Conservation (phyloP, 2,797 vertebrate species). For the Aldrovandia affinis region DNA sequence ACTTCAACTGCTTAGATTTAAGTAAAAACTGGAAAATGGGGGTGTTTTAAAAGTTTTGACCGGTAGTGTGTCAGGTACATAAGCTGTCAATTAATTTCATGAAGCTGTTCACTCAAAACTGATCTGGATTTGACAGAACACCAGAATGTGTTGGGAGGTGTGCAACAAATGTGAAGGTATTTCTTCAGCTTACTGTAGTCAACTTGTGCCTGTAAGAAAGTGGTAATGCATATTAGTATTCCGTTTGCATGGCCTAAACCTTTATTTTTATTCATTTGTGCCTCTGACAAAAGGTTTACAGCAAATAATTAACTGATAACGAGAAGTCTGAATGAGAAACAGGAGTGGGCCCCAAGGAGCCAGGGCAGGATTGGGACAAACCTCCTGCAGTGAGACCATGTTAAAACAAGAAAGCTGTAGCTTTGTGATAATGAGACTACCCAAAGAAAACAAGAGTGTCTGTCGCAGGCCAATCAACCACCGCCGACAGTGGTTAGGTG, state of each 20-base stretch:
- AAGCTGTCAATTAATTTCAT: slow-evolving; percentile 9
- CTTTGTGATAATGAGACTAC: neutral
- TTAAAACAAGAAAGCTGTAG: neutral
- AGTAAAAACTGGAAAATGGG: no score
- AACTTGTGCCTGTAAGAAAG: neutral
- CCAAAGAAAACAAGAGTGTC: neutral
- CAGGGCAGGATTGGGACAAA: neutral
- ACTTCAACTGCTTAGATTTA: no score
- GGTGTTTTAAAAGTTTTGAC: no score
- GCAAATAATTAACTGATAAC: neutral
- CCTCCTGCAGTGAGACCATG: neutral
- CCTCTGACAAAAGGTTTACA: neutral
- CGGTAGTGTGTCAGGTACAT: no score
- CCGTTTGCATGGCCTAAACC: neutral
- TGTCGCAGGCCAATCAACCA: neutral
- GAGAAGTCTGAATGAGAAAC: neutral
- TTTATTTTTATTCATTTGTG: neutral
- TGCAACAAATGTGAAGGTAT: neutral
- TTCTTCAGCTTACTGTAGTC: neutral
- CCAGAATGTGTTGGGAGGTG: neutral
- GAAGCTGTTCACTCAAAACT: neutral
- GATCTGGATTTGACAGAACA: neutral
- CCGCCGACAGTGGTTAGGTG: neutral
- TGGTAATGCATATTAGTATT: neutral
- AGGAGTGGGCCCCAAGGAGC: neutral